Evolutionary conservation across 2,888 invertebrate genomes (phyloP), one percentile per base, ranked within the genome.

Genomic region (Orthonevra nobilis): DNA sequence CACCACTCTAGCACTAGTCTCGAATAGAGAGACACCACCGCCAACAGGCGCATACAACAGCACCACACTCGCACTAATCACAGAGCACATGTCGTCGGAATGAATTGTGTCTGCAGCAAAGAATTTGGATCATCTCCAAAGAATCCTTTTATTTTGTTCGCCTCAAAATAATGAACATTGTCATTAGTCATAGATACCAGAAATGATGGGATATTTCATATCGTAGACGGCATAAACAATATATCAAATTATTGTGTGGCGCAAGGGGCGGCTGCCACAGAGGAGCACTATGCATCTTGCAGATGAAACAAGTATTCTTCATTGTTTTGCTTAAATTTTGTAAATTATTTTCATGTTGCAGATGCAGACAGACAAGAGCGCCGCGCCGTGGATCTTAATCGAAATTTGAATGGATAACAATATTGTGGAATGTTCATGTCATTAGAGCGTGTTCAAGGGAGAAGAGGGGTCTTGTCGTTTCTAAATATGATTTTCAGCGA

Each of bases 171-270:
- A 86, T 87, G 87, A 86, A 86, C 85, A 85, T 87, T 83, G 84
- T 86, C 87, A 86, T 86, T 86, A 86, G 86, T 86, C 87, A 85
- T 87, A 85, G 85, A 81, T 82, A 84, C 85, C 83, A 85, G 81
- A 73, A 74, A 81, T 81, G 81, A 81, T 81, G 74, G 74, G 68
- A 81, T 81, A 81, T 81, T 69, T 81, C 81, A 81, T 81, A 81
- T 81, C 32, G 74, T 72, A 74, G 73, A 74, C 81, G 68, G 81
- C 81, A 74, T 74, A 68, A 81, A 74, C 68, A 60, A 72, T 81
- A 81, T 68, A 74, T 81, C 68, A 81, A 81, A 81, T 69, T 44
- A 48, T 79, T 66, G 38, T 73, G 40, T 60, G 54, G 40, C 23
- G 5, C 23, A 23, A 5, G 23, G 5, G 23, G 23, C 5, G 23